Evolutionary conservation across 2,797 vertebrate species (phyloP), one percentile per base, ranked within the genome.

Genomic region (Sebastiscus albofasciatus): DNA sequence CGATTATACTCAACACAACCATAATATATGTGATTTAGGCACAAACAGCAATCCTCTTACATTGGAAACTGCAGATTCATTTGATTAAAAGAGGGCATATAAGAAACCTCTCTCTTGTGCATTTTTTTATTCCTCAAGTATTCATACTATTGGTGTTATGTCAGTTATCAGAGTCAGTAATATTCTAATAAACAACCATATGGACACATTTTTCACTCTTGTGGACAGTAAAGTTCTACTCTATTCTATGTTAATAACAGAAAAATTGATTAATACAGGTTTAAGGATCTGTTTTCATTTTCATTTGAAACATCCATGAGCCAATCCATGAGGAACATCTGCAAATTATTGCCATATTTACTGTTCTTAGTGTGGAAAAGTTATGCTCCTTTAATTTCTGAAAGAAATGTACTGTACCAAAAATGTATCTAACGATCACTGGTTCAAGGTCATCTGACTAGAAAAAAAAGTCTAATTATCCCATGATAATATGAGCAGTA

Each of bases 301-400:
- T 14, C 4, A 58, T 42, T 22, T 6, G 8, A 46, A 18, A n/a
- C 14, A n/a, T n/a, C n/a, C n/a, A n/a, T n/a, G n/a, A n/a, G n/a
- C n/a, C n/a, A n/a, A 59, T 59, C 2, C 4, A 46, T 3, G 42
- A 0, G 42, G 42, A 46, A 3, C 0, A 46, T 46, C 42, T 22
- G 14, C 12, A 14, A n/a, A 20, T 33, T 55, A 0, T 12, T 39
- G 46, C 16, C 22, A 20, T 22, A 36, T 4, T 7, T 26, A 55
- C 26, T 46, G 5, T 22, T 31, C 16, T 54, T 54, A 26, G 49
- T 29, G 2, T 29, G 22, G 34, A 12, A 39, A 27, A 14, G 3
- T 36, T 36, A 4, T 34, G 39, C 5, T 69, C 10, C 16, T 27
- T n/a, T n/a, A 6, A 58, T 27, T 59, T 26, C 27, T 11, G n/a